Evolutionary conservation across 2,797 vertebrate genomes (phyloP), one percentile per base, ranked within the genome.

Genomic region (Melopsittacus undulatus): DNA sequence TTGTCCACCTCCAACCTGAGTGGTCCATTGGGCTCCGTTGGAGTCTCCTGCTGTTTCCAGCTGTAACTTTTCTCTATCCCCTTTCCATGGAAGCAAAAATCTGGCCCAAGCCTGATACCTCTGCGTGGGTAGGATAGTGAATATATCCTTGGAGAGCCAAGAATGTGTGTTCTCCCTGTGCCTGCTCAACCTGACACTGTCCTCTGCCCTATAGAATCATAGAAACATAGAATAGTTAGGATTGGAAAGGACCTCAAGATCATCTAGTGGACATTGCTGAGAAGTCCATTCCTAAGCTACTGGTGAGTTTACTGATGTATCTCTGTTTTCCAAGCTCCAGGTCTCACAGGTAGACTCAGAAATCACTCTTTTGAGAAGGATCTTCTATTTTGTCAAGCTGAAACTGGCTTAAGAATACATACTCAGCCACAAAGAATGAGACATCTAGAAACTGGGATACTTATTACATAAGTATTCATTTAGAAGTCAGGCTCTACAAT

Each of bases 321-420:
- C 8, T 52, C 15, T 40, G 16, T 36, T 91, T 62, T 61, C 27
- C n/a, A 66, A 36, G 4, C 2, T 22, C 16, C 27, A 45, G 13
- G 13, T 26, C 49, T 64, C 32, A 29, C 19, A 81, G 5, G 2
- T 3, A 38, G 10, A 7, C 42, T 87, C 62, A 90, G n/a, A 32
- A 92, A 64, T 49, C 0, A 21, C 14, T 1, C 7, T 57, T 45
- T 29, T n/a, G 27, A 68, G 38, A 12, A 45, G 1, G 5, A 15
- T 22, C 32, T 86, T 79, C 3, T 49, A 2, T 81, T 83, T 72
- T 81, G 13, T 48, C 19, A 26, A 4, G 32, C 40, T 67, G 26
- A 6, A 22, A 90, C 46, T 87, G 63, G 5, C 1, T 82, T 2
- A 36, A 19, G 21, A 78, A 27, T 32, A 26, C 0, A 0, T 64